phyloP scores from a whole-genome alignment of 2,797 vertebrate species.

The Forpus xanthops region DNA sequence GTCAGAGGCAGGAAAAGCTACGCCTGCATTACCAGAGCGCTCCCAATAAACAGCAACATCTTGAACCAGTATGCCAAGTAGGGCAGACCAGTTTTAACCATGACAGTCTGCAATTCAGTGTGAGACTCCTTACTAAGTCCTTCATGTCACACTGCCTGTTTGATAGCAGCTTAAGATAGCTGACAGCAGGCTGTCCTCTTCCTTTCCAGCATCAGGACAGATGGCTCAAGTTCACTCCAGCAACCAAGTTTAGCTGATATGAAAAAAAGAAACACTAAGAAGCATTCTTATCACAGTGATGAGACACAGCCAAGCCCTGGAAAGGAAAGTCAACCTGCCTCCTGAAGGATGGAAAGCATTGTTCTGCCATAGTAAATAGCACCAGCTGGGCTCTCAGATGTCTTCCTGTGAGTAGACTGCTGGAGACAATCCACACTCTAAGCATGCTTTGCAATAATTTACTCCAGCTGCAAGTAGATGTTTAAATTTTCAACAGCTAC shows the following conservation, averaged over 20 bases:
- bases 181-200: slow-evolving; percentile 40
- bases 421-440: neutral
- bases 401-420: neutral
- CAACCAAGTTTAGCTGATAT: neutral
- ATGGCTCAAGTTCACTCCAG: slow-evolving; percentile 30
- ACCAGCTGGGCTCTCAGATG: neutral
- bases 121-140: slow-evolving; percentile 23
- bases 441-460: neutral
- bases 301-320: neutral
- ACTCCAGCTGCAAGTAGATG: neutral
- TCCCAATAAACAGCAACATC: neutral
- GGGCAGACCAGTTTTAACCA: slow-evolving; percentile 24
- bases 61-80: slow-evolving; percentile 3
- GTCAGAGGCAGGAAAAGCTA: neutral
- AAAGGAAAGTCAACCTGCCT: neutral
- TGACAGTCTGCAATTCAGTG: neutral
- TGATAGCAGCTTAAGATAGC: slow-evolving; percentile 18
- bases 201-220: slow-evolving; percentile 32
- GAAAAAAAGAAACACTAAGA: slow-evolving; percentile 16
- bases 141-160: slow-evolving; percentile 9
- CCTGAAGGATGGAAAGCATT: neutral
- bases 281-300: neutral
- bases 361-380: neutral
- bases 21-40: neutral
- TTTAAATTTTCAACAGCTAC: neutral